Evolutionary conservation across 2,888 invertebrate genomes (phyloP).

Genomic region (Onchidella celtica): DNA sequence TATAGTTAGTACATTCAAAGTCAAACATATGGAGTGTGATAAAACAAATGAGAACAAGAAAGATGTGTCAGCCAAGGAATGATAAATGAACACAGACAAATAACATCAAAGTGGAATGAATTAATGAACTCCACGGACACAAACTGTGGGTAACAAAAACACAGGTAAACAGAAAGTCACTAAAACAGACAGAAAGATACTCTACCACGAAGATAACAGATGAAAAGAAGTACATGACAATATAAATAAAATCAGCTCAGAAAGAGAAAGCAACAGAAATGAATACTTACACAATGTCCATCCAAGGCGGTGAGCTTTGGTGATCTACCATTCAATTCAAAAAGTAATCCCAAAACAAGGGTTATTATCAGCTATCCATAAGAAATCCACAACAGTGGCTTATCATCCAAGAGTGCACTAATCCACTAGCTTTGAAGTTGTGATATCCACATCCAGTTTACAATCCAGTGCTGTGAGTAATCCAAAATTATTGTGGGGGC

Average conservation of each 20-base stretch:
- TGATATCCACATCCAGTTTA: background rate
- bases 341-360: background rate
- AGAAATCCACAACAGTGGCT: background rate
- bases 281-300: conserved; percentile 41
- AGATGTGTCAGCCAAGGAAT: no score
- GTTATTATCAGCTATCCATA: background rate
- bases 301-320: background rate
- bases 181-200: background rate
- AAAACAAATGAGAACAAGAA: no score
- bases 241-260: no score
- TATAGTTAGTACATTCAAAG: no score
- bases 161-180: background rate
- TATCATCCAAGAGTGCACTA: background rate
- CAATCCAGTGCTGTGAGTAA: background rate
- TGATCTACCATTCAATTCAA: background rate
- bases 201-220: no score
- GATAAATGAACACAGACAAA: no score
- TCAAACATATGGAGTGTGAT: no score
- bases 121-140: no score
- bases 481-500: no score
- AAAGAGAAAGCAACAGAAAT: background rate
- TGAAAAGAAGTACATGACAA: no score
- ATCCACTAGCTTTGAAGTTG: background rate
- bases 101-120: no score
- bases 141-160: background rate